Base-by-base conservation (phyloP, 2,797 vertebrate species). In the Typhlichthys subterraneus region DNA sequence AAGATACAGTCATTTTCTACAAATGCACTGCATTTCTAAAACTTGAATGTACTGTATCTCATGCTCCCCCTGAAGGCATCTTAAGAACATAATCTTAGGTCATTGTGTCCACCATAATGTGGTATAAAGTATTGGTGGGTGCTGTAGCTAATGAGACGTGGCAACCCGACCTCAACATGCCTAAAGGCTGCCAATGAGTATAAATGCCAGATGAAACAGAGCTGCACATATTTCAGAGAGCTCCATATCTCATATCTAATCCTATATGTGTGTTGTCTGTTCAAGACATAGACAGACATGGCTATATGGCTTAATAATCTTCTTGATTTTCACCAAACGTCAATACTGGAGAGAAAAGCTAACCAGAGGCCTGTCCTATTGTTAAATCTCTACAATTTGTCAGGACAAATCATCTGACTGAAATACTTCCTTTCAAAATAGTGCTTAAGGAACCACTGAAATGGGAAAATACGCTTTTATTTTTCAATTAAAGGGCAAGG, bases 341-440 rank as follows among this genome's bases (percentile, higher is more conserved):
- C 17, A 64, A 31, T 59, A 42, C 17, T 14, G 19, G 19, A 29
- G 31, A 42, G 29, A n/a, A 42, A 79, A 65, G 77, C 65, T 61
- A 57, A 51, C 79, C 38, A 42, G 38, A 42, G 38, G 38, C 38
- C 9, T 72, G 72, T 60, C 71, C 78, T 81, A 80, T 81, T 83
- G 77, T 68, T 82, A 51, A 33, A 17, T 57, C 63, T 86, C 84
- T 83, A 84, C 82, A 89, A 82, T 87, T 87, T 87, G 82, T 89
- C 83, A 75, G 79, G 63, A 79, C 81, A 86, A 83, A 87, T 88
- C 85, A 70, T 83, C 72, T 58, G 81, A 88, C 87, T 76, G 82
- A 87, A 82, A 86, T 72, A 84, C 82, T 87, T 90, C 85, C 85
- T 91, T 87, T 84, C 69, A 86, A 89, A 88, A 86, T 51, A 87